phyloP scores from a whole-genome alignment of 2,113 vertebrate species.

The Suricata suricatta region DNA sequence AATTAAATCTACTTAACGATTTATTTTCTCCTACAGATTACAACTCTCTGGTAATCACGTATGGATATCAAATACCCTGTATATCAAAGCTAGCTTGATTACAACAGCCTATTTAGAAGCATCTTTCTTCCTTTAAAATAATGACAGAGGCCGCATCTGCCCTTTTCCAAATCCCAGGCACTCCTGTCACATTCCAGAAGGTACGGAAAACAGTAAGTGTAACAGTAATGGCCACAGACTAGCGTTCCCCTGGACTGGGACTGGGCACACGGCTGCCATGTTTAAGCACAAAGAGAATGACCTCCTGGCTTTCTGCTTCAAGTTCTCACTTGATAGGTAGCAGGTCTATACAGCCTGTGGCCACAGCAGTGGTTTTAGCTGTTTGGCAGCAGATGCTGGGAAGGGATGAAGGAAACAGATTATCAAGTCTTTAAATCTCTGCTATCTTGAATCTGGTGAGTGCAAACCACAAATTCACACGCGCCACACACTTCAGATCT shows the following conservation, averaged over 20 bases:
- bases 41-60: background rate
- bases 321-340: background rate
- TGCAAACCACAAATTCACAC: background rate
- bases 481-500: background rate
- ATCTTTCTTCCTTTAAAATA: background rate
- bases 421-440: background rate
- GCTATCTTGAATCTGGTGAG: background rate
- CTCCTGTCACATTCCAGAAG: background rate
- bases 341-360: background rate
- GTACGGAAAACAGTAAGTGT: background rate
- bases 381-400: background rate
- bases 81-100: background rate
- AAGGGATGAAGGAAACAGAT: background rate
- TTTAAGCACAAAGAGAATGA: background rate
- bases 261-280: background rate
- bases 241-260: background rate
- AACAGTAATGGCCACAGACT: background rate
- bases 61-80: background rate
- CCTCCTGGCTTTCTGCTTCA: background rate
- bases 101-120: background rate
- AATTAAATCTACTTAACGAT: background rate
- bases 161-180: background rate
- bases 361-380: background rate
- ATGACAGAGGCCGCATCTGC: background rate
- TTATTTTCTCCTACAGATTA: background rate